These are phyloP conservation scores for Blera fallax DNA, from an alignment of 2,888 invertebrate species.

Conservation along the genomic window DNA sequence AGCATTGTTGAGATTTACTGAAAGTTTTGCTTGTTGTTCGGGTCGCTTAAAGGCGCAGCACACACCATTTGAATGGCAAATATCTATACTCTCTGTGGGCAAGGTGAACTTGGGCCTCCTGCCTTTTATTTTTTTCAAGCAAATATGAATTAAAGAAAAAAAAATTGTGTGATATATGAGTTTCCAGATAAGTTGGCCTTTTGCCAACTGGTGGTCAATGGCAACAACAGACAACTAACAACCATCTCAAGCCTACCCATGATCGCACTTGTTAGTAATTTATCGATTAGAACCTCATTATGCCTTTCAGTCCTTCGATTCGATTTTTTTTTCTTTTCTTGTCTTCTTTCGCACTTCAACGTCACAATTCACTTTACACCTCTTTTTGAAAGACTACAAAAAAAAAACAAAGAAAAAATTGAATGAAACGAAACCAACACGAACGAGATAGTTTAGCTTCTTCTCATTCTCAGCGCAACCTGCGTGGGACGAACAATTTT, in stretches of 20 bases:
- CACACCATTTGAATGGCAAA: constrained; percentile 53
- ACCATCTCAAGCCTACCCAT: neutral
- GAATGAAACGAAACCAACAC: neutral
- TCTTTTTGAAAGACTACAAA: neutral
- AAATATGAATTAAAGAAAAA: constrained; percentile 32
- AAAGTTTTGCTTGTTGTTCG: constrained; percentile 20
- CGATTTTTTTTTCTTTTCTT: constrained; percentile 13
- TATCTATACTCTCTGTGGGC: constrained; percentile 14
- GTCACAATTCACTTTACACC: constrained; percentile 20
- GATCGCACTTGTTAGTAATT: constrained; percentile 14
- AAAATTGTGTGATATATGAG: constrained; percentile 55
- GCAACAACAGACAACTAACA: neutral
- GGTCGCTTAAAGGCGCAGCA: constrained; percentile 53
- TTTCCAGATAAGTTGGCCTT: constrained; percentile 63
- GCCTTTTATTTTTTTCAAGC: constrained; percentile 14
- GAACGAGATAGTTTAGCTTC: neutral
- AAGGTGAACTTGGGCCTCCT: constrained; percentile 50
- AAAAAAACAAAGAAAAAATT: neutral
- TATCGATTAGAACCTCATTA: constrained; percentile 46
- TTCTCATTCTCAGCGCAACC: neutral
- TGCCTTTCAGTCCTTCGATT: constrained; percentile 17
- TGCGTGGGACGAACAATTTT: constrained; percentile 42
- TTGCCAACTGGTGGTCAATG: constrained; percentile 63
- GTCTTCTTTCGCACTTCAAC: neutral
- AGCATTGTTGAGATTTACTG: constrained; percentile 19